Base-by-base conservation (phyloP, 2,797 vertebrate genomes). In the Protosalanx chinensis region DNA sequence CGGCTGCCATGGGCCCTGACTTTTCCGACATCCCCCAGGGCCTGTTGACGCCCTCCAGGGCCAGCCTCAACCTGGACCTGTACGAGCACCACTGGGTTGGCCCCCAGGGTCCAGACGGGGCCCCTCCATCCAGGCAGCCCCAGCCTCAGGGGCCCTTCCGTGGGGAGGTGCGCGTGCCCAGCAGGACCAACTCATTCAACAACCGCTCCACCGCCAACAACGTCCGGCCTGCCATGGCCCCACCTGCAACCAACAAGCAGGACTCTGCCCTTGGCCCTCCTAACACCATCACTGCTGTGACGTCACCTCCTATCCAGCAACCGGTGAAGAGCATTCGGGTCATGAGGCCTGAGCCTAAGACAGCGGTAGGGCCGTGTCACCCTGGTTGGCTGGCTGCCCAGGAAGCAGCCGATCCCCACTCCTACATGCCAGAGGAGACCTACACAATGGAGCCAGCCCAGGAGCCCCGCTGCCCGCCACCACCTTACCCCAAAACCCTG, bases 251-350 rank as follows among this genome's bases (percentile, higher is more conserved):
- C 18, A 87, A 87, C 33, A 96, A 96, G 81, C 85, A 93, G 0
- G 97, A 98, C 51, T 71, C 94, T 16, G 86, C 94, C 3, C 76
- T 97, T 74, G 87, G 94, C 0, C 91, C 94, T 3, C 95, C 96
- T 1, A 98, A 97, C 85, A 98, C 97, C 0, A 95, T 98, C 85
- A 98, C 97, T 0, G 91, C 97, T 0, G 96, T 98, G 62, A 98
- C 96, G 0, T 95, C 96, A 1, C 94, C 97, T 1, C 97, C 97
- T 68, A 98, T 99, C 82, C 95, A 98, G 27, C 96, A 95, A 78
- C 96, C 97, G 0, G 97, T 99, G 53, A 98, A 96, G 86, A 99
- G 98, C 58, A 98, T 98, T 85, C 91, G 97, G 0, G 97, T 99
- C 74, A 93, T 98, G 93, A 92, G 97, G 72, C 98, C 98, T 0